phyloP scores from a whole-genome alignment of 2,888 invertebrate species.

The Sesamia inferens region DNA sequence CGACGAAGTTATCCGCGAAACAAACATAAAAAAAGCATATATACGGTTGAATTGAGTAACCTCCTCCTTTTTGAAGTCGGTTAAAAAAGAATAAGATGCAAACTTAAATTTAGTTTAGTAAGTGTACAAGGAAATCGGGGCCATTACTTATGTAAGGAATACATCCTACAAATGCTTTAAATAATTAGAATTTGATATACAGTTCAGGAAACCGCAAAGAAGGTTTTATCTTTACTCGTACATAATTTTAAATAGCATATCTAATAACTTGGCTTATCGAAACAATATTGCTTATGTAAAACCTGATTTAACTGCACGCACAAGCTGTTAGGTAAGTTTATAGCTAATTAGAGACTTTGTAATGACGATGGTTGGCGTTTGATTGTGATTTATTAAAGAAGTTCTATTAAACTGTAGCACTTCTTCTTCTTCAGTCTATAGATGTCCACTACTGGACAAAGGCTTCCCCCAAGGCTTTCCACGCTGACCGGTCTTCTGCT shows the following conservation, averaged over 20 bases:
- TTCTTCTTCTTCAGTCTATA: too few relatives aligned
- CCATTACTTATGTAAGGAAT: background rate
- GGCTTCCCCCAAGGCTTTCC: too few relatives aligned
- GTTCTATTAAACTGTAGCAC: background rate
- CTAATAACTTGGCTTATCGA: slow-evolving; percentile 11
- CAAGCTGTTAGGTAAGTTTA: slow-evolving; percentile 13
- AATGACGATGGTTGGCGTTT: slow-evolving; percentile 28
- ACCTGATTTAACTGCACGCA: background rate
- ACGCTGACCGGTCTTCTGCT: too few relatives aligned
- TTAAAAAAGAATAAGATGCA: too few relatives aligned
- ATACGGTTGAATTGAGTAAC: too few relatives aligned
- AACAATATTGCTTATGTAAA: slow-evolving; percentile 21
- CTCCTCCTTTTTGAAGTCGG: too few relatives aligned
- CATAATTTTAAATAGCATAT: slow-evolving; percentile 40
- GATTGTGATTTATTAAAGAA: slow-evolving; percentile 6
- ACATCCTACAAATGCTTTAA: too few relatives aligned
- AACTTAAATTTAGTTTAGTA: too few relatives aligned
- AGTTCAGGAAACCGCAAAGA: slow-evolving; percentile 10
- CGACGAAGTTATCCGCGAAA: too few relatives aligned
- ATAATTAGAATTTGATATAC: background rate
- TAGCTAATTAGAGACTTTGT: slow-evolving; percentile 18
- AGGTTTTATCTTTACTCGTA: slow-evolving; percentile 22
- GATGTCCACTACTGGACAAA: too few relatives aligned
- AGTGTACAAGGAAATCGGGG: too few relatives aligned
- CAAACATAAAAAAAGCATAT: too few relatives aligned